Percentiles rank a stretch among this genome's conserved stretches.
phyloP scores from a whole-genome alignment of 2,888 invertebrate genomes.

The Lasioglossum pauxillum region DNA sequence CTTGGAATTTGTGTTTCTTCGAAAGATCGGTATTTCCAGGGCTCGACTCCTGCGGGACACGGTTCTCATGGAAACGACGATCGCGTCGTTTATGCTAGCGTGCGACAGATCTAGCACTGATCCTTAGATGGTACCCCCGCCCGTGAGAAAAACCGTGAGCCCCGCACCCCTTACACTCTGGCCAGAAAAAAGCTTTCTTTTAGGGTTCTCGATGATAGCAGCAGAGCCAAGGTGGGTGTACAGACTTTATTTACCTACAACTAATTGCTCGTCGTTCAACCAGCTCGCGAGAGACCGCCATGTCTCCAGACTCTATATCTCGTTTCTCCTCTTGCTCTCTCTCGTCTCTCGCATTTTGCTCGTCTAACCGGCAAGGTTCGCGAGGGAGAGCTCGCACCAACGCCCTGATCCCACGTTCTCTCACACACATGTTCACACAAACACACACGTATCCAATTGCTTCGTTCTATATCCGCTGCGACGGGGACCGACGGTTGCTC shows the following conservation, averaged over 20 bases:
- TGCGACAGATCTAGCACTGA: constrained; percentile 72
- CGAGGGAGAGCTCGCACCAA: constrained; percentile 15
- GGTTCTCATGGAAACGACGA: not conserved
- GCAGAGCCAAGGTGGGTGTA: constrained; percentile 80
- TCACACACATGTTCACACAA: not conserved
- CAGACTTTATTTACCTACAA: constrained; percentile 77
- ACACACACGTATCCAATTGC: not conserved
- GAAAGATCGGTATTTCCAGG: not conserved
- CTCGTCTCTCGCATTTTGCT: constrained; percentile 23
- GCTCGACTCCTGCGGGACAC: not conserved
- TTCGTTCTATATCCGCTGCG: not conserved
- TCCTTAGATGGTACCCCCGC: constrained; percentile 67
- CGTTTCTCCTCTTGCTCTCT: constrained; percentile 24
- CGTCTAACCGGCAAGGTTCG: not conserved
- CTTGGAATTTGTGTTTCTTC: not conserved
- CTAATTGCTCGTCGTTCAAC: constrained; percentile 73
- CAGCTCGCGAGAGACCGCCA: constrained; percentile 60
- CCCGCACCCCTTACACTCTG: constrained; percentile 11
- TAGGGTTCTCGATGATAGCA: constrained; percentile 75
- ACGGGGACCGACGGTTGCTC: not conserved
- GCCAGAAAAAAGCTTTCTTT: constrained; percentile 48
- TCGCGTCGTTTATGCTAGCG: constrained; percentile 18
- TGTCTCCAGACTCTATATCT: constrained; percentile 22
- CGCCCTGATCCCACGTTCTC: constrained; percentile 13
- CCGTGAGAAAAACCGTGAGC: constrained; percentile 47